Evolutionary conservation across 2,888 invertebrate species (phyloP), one percentile per base, ranked within the genome.

Genomic region (Psococerastis gibbosa): DNA sequence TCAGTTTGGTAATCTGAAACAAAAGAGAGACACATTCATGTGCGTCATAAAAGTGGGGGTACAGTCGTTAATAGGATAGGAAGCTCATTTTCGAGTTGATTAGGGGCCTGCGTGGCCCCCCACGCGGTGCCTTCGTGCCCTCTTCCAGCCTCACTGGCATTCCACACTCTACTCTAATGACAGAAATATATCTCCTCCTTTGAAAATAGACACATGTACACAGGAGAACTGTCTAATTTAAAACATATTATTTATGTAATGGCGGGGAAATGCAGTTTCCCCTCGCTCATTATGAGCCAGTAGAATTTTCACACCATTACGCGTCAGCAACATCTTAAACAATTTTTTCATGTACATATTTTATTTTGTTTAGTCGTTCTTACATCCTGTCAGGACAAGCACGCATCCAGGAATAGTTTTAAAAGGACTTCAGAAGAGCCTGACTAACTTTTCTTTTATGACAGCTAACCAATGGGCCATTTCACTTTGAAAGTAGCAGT

Each of bases 1-100:
- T 83, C 57, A 83, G 62, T 59, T 81, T 83, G 41, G 83, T 83
- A 53, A 83, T 83, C 75, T 57, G 51, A 52, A 56, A 52, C 43
- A 52, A 43, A 20, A 20, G 20, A 17, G 20, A 33, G 17, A 33
- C 15, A 31, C 9, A 31, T 31, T n/a, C n/a, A n/a, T 6, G 27
- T 9, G 27, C 8, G 27, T 6, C 27, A 27, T 9, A 9, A 11
- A 27, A 27, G 11, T 6, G 27, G 27, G 27, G 11, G 8, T 27
- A 27, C 6, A 27, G 27, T 27, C 27, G 27, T 27, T 27, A 27
- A 27, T 11, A 11, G 6, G 27, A 27, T 6, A 27, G 27, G n/a
- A n/a, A n/a, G n/a, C n/a, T n/a, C n/a, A n/a, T 27, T 27, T 27
- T 27, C 27, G 27, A 27, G 27, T 27, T 27, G 27, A 27, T 27